These are phyloP conservation scores for Latrodectus geometricus DNA, from an alignment of 1,140 invertebrate species.

Conservation along the genomic window DNA sequence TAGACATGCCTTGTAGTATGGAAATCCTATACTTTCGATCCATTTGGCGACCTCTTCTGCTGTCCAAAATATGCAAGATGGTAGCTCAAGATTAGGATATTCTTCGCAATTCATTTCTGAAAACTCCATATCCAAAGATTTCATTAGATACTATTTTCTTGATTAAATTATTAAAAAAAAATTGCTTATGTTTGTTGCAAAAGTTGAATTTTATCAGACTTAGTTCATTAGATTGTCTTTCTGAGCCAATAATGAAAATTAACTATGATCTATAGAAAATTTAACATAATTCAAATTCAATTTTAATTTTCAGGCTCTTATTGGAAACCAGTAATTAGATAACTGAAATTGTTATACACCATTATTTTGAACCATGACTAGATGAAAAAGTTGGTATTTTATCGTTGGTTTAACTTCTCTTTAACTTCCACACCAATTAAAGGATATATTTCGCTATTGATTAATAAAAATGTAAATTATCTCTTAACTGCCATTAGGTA, in stretches of 20 bases:
- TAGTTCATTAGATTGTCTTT: no score
- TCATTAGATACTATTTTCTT: background rate
- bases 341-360: no score
- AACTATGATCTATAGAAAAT: background rate
- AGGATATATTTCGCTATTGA: no score
- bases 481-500: no score
- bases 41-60: constrained; percentile 4
- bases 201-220: background rate
- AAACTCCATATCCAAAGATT: background rate
- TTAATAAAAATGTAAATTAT: no score
- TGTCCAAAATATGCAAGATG: background rate
- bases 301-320: no score
- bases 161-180: background rate
- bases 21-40: constrained; percentile 24
- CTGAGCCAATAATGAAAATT: background rate
- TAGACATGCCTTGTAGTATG: constrained; percentile 12
- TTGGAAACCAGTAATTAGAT: no score
- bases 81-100: constrained; percentile 12
- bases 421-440: no score
- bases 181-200: background rate
- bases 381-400: no score
- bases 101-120: background rate
- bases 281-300: background rate
- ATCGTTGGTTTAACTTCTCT: no score
- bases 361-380: no score